These are phyloP conservation scores for Microcebus ravelobensis DNA, from an alignment of 2,113 vertebrate genomes.

Conservation along the genomic window DNA sequence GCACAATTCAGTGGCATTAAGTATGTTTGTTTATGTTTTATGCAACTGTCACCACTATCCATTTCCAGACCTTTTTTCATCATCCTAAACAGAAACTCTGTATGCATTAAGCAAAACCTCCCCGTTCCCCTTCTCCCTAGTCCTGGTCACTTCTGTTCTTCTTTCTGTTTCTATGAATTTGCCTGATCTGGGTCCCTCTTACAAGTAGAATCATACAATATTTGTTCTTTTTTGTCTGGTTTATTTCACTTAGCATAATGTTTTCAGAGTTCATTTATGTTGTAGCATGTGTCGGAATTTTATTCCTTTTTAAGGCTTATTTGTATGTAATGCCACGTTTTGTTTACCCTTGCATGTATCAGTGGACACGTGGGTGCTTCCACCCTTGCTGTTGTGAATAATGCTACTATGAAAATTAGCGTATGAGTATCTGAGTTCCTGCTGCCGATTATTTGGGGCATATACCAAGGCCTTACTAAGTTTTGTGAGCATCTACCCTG, in stretches of 20 bases:
- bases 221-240: background rate
- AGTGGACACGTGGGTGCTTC: background rate
- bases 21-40: background rate
- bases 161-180: background rate
- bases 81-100: background rate
- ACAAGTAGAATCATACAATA: background rate
- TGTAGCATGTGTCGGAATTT: background rate
- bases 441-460: background rate
- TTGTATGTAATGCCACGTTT: background rate
- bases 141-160: background rate
- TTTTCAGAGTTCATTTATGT: background rate
- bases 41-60: background rate
- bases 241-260: background rate
- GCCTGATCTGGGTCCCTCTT: background rate
- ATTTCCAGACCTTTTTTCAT: background rate
- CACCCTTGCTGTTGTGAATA: background rate
- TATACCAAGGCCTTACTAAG: background rate
- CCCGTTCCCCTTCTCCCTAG: background rate
- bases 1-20: background rate
- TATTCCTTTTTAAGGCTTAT: background rate
- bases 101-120: background rate
- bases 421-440: background rate
- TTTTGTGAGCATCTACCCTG: background rate
- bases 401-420: background rate
- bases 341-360: background rate